These are phyloP conservation scores for Dioctria rufipes DNA, from an alignment of 2,888 invertebrate genomes.

Conservation along the genomic window DNA sequence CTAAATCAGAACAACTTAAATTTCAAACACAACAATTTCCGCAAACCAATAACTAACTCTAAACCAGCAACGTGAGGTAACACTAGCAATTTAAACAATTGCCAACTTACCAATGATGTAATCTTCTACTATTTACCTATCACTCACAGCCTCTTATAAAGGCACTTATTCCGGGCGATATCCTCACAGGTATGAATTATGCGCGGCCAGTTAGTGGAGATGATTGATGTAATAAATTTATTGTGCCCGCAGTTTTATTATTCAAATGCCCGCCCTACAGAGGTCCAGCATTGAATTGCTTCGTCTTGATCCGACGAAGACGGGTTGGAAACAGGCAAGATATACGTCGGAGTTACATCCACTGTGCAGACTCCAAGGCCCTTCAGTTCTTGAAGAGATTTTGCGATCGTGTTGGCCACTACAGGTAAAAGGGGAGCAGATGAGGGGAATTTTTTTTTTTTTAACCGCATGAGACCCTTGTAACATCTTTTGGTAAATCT, in stretches of 20 bases:
- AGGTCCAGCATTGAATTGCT: not conserved
- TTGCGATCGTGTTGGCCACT: conserved; percentile 39
- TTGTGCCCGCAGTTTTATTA: conserved; percentile 53
- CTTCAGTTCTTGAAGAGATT: conserved; percentile 33
- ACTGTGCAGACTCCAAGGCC: not conserved
- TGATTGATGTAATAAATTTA: conserved; percentile 57
- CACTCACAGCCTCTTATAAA: conserved; percentile 25
- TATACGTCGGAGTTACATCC: conserved; percentile 8
- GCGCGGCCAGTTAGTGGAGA: conserved; percentile 46
- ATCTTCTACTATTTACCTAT: conserved; percentile 42
- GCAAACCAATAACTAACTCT: not conserved
- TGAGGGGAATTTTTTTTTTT: conserved; percentile 25
- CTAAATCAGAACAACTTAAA: too few relatives aligned
- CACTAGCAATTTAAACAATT: not conserved
- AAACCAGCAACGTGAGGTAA: not conserved
- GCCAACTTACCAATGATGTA: conserved; percentile 19
- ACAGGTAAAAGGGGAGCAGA: conserved; percentile 20
- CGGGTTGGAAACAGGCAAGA: not conserved
- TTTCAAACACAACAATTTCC: too few relatives aligned
- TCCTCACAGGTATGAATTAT: conserved; percentile 47
- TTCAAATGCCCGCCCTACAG: conserved; percentile 27
- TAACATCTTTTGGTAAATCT: conserved; percentile 54
- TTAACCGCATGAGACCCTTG: conserved; percentile 37
- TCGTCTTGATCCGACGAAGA: not conserved
- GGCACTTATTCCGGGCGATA: not conserved